Percentiles rank a stretch among this genome's conserved stretches.
Conservation (phyloP, 2,797 vertebrate genomes). For the Xerus rutilus region DNA sequence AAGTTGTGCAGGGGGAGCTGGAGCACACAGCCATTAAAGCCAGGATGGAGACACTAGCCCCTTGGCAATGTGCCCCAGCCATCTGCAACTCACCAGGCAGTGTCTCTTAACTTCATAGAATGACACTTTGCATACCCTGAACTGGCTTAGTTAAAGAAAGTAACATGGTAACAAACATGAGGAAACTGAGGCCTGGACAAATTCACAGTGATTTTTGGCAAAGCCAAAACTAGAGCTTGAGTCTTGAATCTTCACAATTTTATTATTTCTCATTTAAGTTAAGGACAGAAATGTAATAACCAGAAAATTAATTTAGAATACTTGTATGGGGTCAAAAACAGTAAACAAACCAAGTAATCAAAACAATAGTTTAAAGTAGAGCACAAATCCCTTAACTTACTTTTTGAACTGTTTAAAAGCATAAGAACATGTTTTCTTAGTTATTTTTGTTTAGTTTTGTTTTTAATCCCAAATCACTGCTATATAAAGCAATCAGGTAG, state of each 20-base stretch:
- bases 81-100: background rate
- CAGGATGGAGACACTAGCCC: background rate
- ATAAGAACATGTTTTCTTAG: background rate
- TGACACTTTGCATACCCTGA: background rate
- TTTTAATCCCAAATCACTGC: background rate
- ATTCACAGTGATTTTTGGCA: background rate
- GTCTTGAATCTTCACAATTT: background rate
- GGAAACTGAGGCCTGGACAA: background rate
- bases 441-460: background rate
- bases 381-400: background rate
- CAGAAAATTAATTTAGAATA: constrained; percentile 58
- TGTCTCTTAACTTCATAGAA: background rate
- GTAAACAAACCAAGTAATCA: background rate
- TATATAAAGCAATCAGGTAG: background rate
- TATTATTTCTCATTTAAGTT: background rate
- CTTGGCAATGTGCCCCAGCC: constrained; percentile 40
- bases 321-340: background rate
- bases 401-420: constrained; percentile 32
- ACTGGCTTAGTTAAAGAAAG: background rate
- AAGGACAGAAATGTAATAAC: background rate
- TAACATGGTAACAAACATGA: background rate
- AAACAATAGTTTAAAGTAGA: background rate
- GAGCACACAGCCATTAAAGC: background rate
- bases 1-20: background rate
- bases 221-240: background rate